Percentiles rank a stretch among this genome's conserved stretches.
Evolutionary conservation across 2,888 invertebrate species (phyloP).

Genomic region (Amphipyra tragopoginis): DNA sequence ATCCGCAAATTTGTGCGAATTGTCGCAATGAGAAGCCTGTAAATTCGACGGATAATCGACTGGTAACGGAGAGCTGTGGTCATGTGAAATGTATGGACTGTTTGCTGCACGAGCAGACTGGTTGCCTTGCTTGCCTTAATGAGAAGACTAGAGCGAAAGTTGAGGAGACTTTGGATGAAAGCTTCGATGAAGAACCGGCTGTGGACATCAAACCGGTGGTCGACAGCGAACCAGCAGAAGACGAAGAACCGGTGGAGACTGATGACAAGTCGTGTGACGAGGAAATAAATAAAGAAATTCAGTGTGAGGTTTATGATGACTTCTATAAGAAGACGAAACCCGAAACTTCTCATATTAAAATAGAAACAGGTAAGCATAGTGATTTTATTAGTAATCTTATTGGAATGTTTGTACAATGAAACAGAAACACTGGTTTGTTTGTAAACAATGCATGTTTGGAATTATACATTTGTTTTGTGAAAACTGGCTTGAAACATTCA

Average conservation of each 20-base stretch:
- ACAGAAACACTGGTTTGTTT: too few species aligned
- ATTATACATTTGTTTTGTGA: too few species aligned
- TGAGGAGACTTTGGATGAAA: constrained; percentile 36
- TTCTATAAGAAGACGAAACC: constrained; percentile 75
- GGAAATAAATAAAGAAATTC: constrained; percentile 39
- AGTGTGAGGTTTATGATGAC: constrained; percentile 61
- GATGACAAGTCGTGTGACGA: constrained; percentile 52
- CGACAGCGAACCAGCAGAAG: constrained; percentile 44
- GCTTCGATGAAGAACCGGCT: constrained; percentile 46
- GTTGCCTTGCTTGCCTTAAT: constrained; percentile 89
- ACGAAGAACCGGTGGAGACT: constrained; percentile 11
- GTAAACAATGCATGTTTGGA: too few species aligned
- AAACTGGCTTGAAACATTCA: too few species aligned
- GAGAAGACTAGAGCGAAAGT: constrained; percentile 56
- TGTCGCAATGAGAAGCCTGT: constrained; percentile 89
- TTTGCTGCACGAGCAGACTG: constrained; percentile 91
- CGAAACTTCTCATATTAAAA: constrained; percentile 80
- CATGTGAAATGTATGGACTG: constrained; percentile 94
- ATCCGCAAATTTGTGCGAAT: constrained; percentile 89
- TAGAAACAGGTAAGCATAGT: constrained; percentile 73
- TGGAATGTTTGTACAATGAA: too few species aligned
- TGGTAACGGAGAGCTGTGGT: constrained; percentile 93
- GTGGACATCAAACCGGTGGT: constrained; percentile 54
- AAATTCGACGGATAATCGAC: constrained; percentile 89
- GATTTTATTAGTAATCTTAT: too few species aligned